phyloP scores from a whole-genome alignment of 2,888 invertebrate genomes.

The Catocala fraxini region DNA sequence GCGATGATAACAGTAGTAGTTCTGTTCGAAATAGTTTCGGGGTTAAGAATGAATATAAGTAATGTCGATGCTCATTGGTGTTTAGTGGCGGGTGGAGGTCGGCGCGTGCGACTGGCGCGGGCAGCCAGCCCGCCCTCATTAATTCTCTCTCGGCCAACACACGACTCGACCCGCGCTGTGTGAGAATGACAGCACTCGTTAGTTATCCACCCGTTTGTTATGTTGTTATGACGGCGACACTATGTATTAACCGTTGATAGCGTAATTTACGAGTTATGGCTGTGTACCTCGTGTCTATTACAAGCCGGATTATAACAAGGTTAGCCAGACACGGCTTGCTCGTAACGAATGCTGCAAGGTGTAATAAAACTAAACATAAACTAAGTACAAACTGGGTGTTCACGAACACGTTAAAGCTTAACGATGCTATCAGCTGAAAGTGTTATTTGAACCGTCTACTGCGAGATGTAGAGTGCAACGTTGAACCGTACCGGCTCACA shows the following conservation, averaged over 20 bases:
- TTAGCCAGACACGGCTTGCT: slow-evolving; percentile 40
- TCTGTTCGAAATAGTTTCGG: slow-evolving; percentile 30
- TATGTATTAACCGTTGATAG: slow-evolving; percentile 68
- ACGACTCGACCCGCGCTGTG: slow-evolving; percentile 64
- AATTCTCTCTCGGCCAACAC: slow-evolving; percentile 65
- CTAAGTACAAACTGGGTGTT: slow-evolving; percentile 68
- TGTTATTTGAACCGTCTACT: slow-evolving; percentile 66
- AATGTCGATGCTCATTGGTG: slow-evolving; percentile 48
- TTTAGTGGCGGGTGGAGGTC: slow-evolving; percentile 38
- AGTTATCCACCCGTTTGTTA: slow-evolving; percentile 66
- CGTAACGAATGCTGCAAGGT: slow-evolving; percentile 55
- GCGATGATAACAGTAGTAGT: slow-evolving; percentile 23
- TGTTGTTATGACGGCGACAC: slow-evolving; percentile 69
- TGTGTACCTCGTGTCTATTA: slow-evolving; percentile 44
- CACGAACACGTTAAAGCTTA: slow-evolving; percentile 65
- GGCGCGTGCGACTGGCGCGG: slow-evolving; percentile 53
- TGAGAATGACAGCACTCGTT: slow-evolving; percentile 77
- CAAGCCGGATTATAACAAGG: slow-evolving; percentile 45
- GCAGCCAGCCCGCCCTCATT: slow-evolving; percentile 62
- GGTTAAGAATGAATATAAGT: slow-evolving; percentile 43
- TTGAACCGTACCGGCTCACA: slow-evolving; percentile 43
- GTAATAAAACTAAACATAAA: slow-evolving; percentile 71
- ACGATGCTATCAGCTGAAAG: slow-evolving; percentile 67
- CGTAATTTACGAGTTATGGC: slow-evolving; percentile 53
- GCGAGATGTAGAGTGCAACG: slow-evolving; percentile 59